Evolutionary conservation across 2,113 vertebrate species (phyloP).

Genomic region (Beaufortia kweichowensis): DNA sequence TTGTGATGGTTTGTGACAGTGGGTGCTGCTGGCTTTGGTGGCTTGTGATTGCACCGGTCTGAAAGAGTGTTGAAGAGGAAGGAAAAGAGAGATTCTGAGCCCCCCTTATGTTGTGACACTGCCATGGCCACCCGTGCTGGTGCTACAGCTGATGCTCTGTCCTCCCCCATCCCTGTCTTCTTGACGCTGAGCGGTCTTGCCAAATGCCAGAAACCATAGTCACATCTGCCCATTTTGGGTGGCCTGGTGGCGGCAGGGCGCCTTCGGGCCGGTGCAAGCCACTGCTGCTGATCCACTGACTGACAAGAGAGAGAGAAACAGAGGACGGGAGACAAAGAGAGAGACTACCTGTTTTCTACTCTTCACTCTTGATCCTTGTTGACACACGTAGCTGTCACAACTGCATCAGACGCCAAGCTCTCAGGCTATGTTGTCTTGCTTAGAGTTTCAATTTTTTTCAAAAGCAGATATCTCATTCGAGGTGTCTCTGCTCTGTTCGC

Average conservation of each 20-base stretch:
- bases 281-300: conserved; percentile 58
- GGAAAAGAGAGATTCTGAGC: conserved; percentile 39
- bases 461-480: conserved; percentile 61
- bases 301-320: conserved; percentile 42
- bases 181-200: conserved; percentile 86
- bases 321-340: conserved; percentile 52
- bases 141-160: conserved; percentile 87
- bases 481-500: conserved; percentile 62
- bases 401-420: conserved; percentile 75
- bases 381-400: conserved; percentile 78
- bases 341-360: conserved; percentile 73
- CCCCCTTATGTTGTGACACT: conserved; percentile 71
- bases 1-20: conserved; percentile 60
- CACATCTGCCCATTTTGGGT: conserved; percentile 84
- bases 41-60: conserved; percentile 57
- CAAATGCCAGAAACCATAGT: conserved; percentile 85
- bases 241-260: conserved; percentile 79
- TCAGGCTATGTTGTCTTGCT: conserved; percentile 73
- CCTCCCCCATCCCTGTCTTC: conserved; percentile 79
- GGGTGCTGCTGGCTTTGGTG: conserved; percentile 51
- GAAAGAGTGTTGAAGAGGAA: conserved; percentile 17
- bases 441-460: conserved; percentile 60
- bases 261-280: conserved; percentile 70
- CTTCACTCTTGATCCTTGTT: conserved; percentile 74
- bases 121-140: conserved; percentile 67